These are phyloP conservation scores for Eupeodes latifasciatus DNA, from an alignment of 2,888 invertebrate genomes.

Conservation along the genomic window DNA sequence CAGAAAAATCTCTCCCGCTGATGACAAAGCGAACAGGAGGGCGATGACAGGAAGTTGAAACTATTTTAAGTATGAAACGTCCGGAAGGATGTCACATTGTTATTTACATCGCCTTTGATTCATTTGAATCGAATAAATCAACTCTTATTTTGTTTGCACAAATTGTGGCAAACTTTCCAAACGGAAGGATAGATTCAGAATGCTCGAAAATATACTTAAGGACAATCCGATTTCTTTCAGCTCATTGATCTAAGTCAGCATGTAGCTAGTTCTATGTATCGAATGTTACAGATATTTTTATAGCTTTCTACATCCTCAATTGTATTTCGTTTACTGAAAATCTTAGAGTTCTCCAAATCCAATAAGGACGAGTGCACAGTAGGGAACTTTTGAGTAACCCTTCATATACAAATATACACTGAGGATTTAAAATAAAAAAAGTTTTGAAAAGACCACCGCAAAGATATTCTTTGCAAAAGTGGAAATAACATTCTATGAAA, in stretches of 20 bases:
- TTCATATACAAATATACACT: constrained; percentile 4
- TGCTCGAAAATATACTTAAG: constrained; percentile 33
- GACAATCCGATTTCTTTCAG: constrained; percentile 33
- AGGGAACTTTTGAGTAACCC: constrained; percentile 33
- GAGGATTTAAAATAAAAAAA: no score
- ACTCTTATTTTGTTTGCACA: constrained; percentile 28
- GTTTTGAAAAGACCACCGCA: constrained; percentile 44
- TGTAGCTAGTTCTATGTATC: constrained; percentile 46
- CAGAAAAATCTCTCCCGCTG: constrained; percentile 52
- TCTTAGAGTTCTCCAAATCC: constrained; percentile 14
- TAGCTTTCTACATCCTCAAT: constrained; percentile 29
- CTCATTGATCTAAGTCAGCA: constrained; percentile 44
- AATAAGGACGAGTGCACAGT: constrained; percentile 46
- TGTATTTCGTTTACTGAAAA: constrained; percentile 29
- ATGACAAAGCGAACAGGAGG: constrained; percentile 30
- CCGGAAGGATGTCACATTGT: constrained; percentile 63
- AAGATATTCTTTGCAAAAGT: constrained; percentile 14
- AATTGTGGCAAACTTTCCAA: constrained; percentile 46
- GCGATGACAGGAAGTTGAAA: constrained; percentile 49
- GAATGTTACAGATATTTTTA: constrained; percentile 13
- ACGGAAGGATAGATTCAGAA: constrained; percentile 28
- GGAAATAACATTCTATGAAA: constrained; percentile 42
- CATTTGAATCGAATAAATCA: constrained; percentile 52
- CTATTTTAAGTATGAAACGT: constrained; percentile 50
- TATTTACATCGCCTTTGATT: constrained; percentile 46